phyloP scores from a whole-genome alignment of 2,888 invertebrate species.

The Rhingia campestris region DNA sequence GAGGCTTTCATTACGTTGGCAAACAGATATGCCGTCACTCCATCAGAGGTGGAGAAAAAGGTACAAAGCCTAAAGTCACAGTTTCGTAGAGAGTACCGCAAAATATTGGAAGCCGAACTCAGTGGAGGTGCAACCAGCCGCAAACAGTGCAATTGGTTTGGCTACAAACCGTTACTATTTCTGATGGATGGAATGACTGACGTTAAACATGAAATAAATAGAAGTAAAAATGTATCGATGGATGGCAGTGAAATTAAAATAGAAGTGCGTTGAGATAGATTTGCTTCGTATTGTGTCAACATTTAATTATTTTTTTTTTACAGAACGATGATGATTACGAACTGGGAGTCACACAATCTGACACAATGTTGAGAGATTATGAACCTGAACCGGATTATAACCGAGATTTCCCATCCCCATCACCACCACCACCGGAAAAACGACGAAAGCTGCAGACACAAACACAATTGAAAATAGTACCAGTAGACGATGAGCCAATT shows the following conservation, averaged over 20 bases:
- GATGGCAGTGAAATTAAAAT: conserved; percentile 9
- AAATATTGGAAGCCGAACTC: background rate
- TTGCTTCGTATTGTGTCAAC: background rate
- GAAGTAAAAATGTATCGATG: background rate
- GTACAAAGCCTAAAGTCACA: conserved; percentile 35
- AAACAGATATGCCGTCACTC: conserved; percentile 2
- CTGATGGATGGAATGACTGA: background rate
- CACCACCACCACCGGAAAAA: background rate
- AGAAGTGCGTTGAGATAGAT: conserved; percentile 5
- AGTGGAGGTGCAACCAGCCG: background rate
- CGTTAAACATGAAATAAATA: background rate
- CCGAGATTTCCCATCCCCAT: background rate
- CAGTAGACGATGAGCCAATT: no score
- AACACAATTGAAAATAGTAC: no score
- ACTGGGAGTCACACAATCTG: background rate
- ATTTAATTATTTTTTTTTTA: background rate
- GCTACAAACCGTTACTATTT: conserved; percentile 40
- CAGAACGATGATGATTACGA: background rate
- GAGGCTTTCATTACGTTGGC: background rate
- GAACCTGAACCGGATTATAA: background rate
- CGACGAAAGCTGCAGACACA: background rate
- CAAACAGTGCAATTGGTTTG: conserved; percentile 36
- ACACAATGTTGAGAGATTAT: background rate
- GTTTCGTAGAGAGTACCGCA: conserved; percentile 38
- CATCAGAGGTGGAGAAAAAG: conserved; percentile 30